Conservation (phyloP, 2,113 vertebrate species). For the Xiphophorus hellerii region DNA sequence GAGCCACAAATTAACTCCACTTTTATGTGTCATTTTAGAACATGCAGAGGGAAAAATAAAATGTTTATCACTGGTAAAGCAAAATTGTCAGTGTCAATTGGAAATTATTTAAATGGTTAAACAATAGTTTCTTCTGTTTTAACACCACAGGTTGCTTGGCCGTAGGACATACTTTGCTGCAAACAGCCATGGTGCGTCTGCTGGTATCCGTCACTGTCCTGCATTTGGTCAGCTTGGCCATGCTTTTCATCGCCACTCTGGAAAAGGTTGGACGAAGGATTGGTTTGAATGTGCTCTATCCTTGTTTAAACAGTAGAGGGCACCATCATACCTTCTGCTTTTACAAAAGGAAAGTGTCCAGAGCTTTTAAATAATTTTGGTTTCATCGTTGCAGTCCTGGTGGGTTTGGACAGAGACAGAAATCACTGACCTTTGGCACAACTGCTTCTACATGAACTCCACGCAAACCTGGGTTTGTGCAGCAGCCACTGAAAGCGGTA, state of each 20-base stretch:
- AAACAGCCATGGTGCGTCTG: conserved; percentile 81
- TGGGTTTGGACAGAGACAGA: conserved; percentile 83
- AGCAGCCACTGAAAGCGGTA: conserved; percentile 81
- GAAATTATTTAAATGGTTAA: no score
- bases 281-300: background rate
- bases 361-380: background rate
- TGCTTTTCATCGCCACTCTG: conserved; percentile 87
- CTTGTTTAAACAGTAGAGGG: conserved; percentile 16
- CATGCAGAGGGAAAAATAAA: no score
- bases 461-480: conserved; percentile 80
- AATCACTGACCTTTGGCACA: conserved; percentile 87
- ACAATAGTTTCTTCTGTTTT: no score
- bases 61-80: no score
- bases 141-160: background rate
- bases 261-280: conserved; percentile 84
- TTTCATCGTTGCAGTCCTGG: conserved; percentile 81
- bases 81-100: no score
- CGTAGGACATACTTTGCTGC: conserved; percentile 5
- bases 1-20: no score
- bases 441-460: conserved; percentile 80
- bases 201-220: conserved; percentile 81
- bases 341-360: background rate
- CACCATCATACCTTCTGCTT: background rate
- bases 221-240: conserved; percentile 84
- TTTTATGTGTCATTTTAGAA: no score